phyloP scores from a whole-genome alignment of 2,113 vertebrate genomes.

The Saguinus midas region DNA sequence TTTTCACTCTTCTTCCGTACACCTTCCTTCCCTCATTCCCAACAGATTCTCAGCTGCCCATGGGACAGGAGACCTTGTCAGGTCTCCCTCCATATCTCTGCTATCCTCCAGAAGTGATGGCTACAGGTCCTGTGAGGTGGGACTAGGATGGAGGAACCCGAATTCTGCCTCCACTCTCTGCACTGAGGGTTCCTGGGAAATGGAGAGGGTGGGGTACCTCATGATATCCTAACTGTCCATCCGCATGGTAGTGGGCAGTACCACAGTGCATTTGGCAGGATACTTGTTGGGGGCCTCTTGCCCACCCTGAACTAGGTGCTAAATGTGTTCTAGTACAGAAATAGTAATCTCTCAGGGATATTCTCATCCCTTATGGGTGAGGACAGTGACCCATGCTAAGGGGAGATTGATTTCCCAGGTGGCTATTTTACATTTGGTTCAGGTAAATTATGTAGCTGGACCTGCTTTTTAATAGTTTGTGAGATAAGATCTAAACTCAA shows the following conservation, averaged over 20 bases:
- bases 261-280: neutral
- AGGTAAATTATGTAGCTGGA: neutral
- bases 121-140: neutral
- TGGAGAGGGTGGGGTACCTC: neutral
- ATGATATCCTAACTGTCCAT: neutral
- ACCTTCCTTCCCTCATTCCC: neutral
- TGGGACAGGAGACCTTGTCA: neutral
- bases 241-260: no score
- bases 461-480: neutral
- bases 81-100: neutral
- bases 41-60: neutral
- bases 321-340: neutral
- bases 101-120: neutral
- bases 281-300: neutral
- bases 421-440: neutral
- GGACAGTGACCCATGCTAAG: neutral
- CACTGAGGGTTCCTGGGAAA: no score
- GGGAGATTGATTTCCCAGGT: neutral
- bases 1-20: accelerated
- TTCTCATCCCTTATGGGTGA: neutral
- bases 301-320: neutral
- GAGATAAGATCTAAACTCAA: neutral
- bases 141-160: neutral
- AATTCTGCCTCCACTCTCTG: neutral
- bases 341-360: neutral